Evolutionary conservation across 1,140 invertebrate species (phyloP).

Genomic region (Rhyzopertha dominica): DNA sequence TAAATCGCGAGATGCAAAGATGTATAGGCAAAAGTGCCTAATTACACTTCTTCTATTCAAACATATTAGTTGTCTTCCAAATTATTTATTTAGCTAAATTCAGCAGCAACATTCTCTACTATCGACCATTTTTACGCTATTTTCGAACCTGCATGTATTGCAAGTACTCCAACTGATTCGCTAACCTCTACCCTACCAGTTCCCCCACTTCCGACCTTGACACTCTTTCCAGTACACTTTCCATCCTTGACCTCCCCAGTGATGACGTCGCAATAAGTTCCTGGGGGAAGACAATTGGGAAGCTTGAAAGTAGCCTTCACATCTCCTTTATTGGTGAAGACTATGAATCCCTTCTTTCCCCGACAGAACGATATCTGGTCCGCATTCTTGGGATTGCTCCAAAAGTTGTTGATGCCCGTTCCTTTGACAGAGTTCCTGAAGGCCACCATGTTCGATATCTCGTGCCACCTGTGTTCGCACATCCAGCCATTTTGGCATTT

Average conservation of each 20-base stretch:
- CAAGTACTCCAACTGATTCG: slow-evolving; percentile 68
- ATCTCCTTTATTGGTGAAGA: slow-evolving; percentile 63
- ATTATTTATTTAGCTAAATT: too few relatives aligned
- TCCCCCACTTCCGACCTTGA: slow-evolving; percentile 62
- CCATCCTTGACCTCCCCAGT: slow-evolving; percentile 60
- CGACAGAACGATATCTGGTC: slow-evolving; percentile 75
- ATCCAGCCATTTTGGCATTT: slow-evolving; percentile 77
- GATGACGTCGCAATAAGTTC: slow-evolving; percentile 82
- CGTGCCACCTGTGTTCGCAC: slow-evolving; percentile 84
- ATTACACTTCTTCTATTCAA: too few relatives aligned
- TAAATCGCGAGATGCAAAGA: too few relatives aligned
- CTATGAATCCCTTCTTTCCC: slow-evolving; percentile 66
- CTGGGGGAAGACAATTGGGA: slow-evolving; percentile 67
- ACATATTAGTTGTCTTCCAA: too few relatives aligned
- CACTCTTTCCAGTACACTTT: slow-evolving; percentile 63
- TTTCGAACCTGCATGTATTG: slow-evolving; percentile 58
- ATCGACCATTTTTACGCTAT: not conserved
- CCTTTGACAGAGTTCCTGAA: slow-evolving; percentile 63
- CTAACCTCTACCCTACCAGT: slow-evolving; percentile 54
- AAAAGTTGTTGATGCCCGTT: slow-evolving; percentile 59
- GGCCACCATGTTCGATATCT: slow-evolving; percentile 75
- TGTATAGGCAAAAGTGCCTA: too few relatives aligned
- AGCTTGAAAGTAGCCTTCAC: slow-evolving; percentile 53
- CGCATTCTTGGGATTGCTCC: slow-evolving; percentile 64
- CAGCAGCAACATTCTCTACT: too few relatives aligned